Percentiles rank a stretch among this genome's conserved stretches.
These are phyloP conservation scores for Sardinella longiceps DNA, from an alignment of 2,797 vertebrate genomes.

Conservation along the genomic window DNA sequence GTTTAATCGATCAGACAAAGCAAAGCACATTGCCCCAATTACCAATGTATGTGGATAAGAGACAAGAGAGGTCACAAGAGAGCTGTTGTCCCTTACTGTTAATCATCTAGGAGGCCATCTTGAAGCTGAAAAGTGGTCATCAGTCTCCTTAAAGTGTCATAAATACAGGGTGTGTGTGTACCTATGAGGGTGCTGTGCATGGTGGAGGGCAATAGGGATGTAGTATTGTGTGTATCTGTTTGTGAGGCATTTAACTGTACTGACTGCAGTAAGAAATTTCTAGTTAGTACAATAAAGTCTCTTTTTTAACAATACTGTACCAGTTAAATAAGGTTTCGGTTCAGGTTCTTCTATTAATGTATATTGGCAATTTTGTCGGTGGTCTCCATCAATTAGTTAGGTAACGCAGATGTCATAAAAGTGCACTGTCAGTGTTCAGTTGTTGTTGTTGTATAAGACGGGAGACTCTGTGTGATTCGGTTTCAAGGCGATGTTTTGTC, in stretches of 20 bases:
- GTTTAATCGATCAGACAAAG: slow-evolving; percentile 32
- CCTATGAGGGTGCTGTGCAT: too few relatives aligned
- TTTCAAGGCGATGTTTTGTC: slow-evolving; percentile 16
- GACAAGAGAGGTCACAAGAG: not conserved
- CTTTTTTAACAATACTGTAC: too few relatives aligned
- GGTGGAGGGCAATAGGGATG: too few relatives aligned
- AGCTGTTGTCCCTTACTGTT: not conserved
- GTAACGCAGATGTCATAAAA: not conserved
- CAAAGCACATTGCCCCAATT: slow-evolving; percentile 31
- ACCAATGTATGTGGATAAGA: slow-evolving; percentile 9
- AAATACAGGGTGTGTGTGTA: too few relatives aligned
- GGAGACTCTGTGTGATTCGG: not conserved
- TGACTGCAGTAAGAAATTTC: too few relatives aligned
- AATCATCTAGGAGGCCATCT: not conserved
- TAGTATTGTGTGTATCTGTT: too few relatives aligned
- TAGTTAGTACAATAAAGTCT: too few relatives aligned
- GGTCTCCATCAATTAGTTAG: not conserved
- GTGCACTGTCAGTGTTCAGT: not conserved
- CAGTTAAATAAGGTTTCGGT: not conserved
- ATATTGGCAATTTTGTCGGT: too few relatives aligned
- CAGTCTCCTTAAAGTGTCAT: too few relatives aligned
- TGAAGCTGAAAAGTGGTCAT: not conserved
- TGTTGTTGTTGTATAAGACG: not conserved
- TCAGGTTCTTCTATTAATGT: not conserved
- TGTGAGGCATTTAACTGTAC: too few relatives aligned